These are phyloP conservation scores for Notothenia coriiceps DNA, from an alignment of 2,113 vertebrate genomes.

Conservation along the genomic window DNA sequence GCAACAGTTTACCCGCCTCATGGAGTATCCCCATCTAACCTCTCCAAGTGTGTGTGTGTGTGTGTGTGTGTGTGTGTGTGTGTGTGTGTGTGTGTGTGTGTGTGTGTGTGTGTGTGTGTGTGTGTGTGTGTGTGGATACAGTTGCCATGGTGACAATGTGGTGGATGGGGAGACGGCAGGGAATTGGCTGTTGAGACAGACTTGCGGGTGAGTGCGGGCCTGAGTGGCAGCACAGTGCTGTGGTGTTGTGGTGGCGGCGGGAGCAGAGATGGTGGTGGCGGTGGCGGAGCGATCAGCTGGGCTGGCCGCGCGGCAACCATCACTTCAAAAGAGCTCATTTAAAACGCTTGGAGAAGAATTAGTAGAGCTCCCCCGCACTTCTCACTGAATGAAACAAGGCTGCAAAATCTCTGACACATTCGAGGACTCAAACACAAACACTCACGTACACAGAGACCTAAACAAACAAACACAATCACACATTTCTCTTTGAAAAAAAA, in stretches of 20 bases:
- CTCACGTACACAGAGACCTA: slow-evolving; percentile 60
- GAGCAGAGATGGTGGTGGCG: not conserved
- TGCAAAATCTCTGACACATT: slow-evolving; percentile 74
- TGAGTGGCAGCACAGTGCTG: slow-evolving; percentile 51
- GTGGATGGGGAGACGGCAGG: slow-evolving; percentile 73
- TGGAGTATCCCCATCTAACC: slow-evolving; percentile 78
- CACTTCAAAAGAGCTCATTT: slow-evolving; percentile 76
- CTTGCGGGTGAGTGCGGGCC: slow-evolving; percentile 74
- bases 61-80: slow-evolving; percentile 69
- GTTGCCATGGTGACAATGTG: slow-evolving; percentile 84
- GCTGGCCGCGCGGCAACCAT: slow-evolving; percentile 46
- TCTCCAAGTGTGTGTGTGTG: slow-evolving; percentile 63
- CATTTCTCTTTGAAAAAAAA: slow-evolving; percentile 21
- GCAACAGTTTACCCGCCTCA: slow-evolving; percentile 74
- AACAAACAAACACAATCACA: slow-evolving; percentile 76
- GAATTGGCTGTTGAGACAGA: slow-evolving; percentile 80
- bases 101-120: slow-evolving; percentile 69
- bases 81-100: slow-evolving; percentile 65
- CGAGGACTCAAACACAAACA: slow-evolving; percentile 67
- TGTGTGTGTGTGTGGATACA: slow-evolving; percentile 76
- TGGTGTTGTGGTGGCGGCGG: slow-evolving; percentile 59
- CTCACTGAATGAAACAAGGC: slow-evolving; percentile 80
- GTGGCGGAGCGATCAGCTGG: slow-evolving; percentile 73
- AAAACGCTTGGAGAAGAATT: slow-evolving; percentile 75
- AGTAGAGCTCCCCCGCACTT: slow-evolving; percentile 77